Evolutionary conservation across 2,113 vertebrate species (phyloP).

Genomic region (Bucco capensis): DNA sequence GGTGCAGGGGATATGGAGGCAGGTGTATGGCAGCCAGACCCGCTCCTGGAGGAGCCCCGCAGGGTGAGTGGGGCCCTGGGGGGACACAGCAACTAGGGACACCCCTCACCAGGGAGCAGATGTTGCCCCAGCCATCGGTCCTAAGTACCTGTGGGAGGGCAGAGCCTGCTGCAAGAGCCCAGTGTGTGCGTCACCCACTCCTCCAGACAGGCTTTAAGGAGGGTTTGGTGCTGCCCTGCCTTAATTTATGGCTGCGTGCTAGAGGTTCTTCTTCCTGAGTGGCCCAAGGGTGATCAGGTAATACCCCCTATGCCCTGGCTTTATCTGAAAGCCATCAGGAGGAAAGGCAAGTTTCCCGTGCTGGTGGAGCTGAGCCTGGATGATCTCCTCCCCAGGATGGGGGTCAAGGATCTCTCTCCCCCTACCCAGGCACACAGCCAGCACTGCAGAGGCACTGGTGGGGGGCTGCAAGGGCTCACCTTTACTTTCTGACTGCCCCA

Average conservation of each 20-base stretch:
- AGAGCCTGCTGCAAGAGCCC: not conserved
- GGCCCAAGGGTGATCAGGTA: not conserved
- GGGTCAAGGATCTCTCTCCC: not conserved
- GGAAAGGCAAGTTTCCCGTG: not conserved
- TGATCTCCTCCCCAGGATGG: not conserved
- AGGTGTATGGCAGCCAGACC: not conserved
- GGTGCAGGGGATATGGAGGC: not conserved
- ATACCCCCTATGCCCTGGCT: not conserved
- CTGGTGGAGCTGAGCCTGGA: not conserved
- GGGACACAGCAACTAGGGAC: not conserved
- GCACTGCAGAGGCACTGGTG: not conserved
- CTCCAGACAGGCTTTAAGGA: not conserved
- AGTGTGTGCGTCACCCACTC: not conserved
- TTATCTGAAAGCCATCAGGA: not conserved
- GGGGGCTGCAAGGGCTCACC: accelerated
- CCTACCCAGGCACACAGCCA: accelerated
- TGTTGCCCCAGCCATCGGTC: not conserved
- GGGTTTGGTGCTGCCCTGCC: not conserved
- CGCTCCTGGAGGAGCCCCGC: not conserved
- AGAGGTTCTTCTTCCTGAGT: not conserved
- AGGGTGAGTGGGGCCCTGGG: constrained; percentile 14
- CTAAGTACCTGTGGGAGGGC: not conserved
- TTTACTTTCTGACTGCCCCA: not conserved
- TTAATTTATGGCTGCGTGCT: not conserved
- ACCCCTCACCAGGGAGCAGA: accelerated